Evolutionary conservation across 2,113 vertebrate genomes (phyloP), one percentile per base, ranked within the genome.

Genomic region (Columba livia): DNA sequence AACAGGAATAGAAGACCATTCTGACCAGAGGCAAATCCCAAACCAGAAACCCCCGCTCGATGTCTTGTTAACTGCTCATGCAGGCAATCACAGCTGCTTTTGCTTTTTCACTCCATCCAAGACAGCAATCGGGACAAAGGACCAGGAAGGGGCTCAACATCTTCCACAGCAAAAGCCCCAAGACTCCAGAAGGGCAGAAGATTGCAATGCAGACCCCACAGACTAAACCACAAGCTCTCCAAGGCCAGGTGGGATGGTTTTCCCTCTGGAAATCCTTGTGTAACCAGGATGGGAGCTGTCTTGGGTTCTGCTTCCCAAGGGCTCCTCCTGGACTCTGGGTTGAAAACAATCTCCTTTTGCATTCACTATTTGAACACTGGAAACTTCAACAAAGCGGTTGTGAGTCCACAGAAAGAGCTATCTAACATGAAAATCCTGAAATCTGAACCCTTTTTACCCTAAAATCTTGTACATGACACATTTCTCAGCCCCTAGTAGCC

Each of bases 201-300:
- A 64, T 20, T 15, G 36, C n/a, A 48, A 1, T 0, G 4, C 29
- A 80, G 38, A 58, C 20, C 4, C 15, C 51, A 29, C 0, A 0
- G 57, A 40, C 26, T n/a, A 64, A 65, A 81, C 18, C 32, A 64
- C 20, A 42, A 14, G 21, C 16, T 38, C 15, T 62, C 25, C 48
- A 10, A 48, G 38, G n/a, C 54, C 47, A 74, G 32, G 6, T 1
- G 5, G 23, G 23, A 38, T 53, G n/a, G 29, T 61, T 79, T 79
- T 34, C 5, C 4, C 16, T 26, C n/a, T 64, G 31, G 57, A 58
- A 58, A 78, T 23, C 17, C 16, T 20, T 3, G 6, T 10, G 15
- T 47, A 65, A 40, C 26, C 8, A 7, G 34, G 12, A 10, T 2
- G 42, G 26, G 34, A 71, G 6, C 10, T 93, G 6, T 12, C 13